Percentiles rank a stretch among this genome's conserved stretches.
Conservation (phyloP, 2,888 invertebrate genomes). For the Xanthia icteritia region DNA sequence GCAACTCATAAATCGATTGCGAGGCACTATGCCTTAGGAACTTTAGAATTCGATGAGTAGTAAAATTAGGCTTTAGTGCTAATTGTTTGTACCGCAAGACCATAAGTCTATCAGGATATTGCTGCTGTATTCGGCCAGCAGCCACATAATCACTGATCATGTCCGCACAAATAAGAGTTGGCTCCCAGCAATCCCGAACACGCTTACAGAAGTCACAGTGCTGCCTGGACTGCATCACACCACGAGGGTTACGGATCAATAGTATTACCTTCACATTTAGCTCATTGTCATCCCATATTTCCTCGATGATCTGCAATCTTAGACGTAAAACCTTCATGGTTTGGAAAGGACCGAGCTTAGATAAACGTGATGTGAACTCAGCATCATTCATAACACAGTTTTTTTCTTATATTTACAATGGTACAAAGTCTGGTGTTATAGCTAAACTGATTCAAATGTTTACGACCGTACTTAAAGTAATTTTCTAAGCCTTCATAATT, state of each 20-base stretch:
- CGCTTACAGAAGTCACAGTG: conserved; percentile 95
- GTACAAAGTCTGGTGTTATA: conserved; percentile 96
- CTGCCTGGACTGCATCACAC: conserved; percentile 95
- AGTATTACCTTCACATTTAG: conserved; percentile 94
- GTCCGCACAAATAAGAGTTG: conserved; percentile 94
- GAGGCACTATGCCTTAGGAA: conserved; percentile 94
- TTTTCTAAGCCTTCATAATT: conserved; percentile 93
- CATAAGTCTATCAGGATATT: conserved; percentile 93
- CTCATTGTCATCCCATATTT: conserved; percentile 92
- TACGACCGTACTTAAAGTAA: conserved; percentile 94
- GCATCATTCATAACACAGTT: conserved; percentile 84
- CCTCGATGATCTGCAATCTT: conserved; percentile 93
- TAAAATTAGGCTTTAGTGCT: conserved; percentile 93
- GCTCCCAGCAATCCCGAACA: conserved; percentile 95
- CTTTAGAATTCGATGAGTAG: conserved; percentile 92
- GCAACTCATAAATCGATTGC: conserved; percentile 92
- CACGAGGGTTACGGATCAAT: conserved; percentile 96
- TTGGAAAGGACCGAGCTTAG: conserved; percentile 96
- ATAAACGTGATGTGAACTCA: conserved; percentile 94
- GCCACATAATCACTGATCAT: conserved; percentile 95
- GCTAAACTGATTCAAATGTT: conserved; percentile 94
- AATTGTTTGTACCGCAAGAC: conserved; percentile 96
- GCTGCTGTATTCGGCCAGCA: conserved; percentile 92
- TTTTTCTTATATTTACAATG: conserved; percentile 92
- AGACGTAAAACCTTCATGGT: conserved; percentile 96